Evolutionary conservation across 2,797 vertebrate genomes (phyloP).

Genomic region (Cebuella pygmaea): DNA sequence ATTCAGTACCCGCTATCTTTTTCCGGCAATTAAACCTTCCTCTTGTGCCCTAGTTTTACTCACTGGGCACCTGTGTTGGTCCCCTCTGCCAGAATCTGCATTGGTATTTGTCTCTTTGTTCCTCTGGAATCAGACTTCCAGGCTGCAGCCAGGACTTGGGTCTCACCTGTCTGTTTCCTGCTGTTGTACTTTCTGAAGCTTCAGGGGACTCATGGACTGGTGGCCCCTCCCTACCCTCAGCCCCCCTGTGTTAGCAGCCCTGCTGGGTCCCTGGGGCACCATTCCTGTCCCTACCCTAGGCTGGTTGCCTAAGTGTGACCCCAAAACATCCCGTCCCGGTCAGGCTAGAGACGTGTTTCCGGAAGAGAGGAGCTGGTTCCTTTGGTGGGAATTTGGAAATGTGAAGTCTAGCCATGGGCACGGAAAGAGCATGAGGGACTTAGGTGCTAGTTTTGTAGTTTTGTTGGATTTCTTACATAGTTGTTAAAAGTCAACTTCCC

Average conservation of each 20-base stretch:
- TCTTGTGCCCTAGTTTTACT: constrained; percentile 21
- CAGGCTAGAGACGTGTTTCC: accelerated
- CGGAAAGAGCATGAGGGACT: not conserved
- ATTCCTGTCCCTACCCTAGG: not conserved
- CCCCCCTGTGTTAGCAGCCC: not conserved
- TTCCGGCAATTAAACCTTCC: constrained; percentile 44
- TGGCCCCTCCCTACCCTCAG: not conserved
- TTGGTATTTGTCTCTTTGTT: not conserved
- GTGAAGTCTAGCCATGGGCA: not conserved
- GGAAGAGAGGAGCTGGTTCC: not conserved
- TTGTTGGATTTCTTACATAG: not conserved
- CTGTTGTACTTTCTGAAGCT: not conserved
- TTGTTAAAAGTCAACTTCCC: not conserved
- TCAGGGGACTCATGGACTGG: not conserved
- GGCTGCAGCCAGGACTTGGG: not conserved
- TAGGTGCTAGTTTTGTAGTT: not conserved
- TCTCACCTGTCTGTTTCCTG: not conserved
- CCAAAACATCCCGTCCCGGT: too few species aligned
- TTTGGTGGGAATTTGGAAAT: not conserved
- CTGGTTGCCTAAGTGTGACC: not conserved
- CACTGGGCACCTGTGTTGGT: not conserved
- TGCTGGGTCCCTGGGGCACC: accelerated
- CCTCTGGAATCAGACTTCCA: not conserved
- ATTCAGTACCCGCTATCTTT: not conserved
- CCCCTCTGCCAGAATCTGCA: not conserved